Conservation (phyloP, 2,888 invertebrate genomes). For the Drosophila eohydei region DNA sequence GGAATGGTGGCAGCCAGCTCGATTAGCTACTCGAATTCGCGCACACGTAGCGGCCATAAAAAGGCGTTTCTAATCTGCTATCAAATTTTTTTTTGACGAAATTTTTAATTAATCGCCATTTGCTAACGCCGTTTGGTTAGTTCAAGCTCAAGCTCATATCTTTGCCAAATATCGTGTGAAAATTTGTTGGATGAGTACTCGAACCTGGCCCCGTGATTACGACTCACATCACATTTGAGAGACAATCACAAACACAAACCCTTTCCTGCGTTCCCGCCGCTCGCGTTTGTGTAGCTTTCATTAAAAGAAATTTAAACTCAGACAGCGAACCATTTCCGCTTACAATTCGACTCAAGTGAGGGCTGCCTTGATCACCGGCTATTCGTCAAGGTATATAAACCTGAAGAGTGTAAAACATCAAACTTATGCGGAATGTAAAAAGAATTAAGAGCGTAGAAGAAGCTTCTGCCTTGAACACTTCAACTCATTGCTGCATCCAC, state of each 20-base stretch:
- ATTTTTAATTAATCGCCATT: constrained; percentile 68
- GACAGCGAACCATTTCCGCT: constrained; percentile 61
- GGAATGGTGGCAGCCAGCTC: constrained; percentile 58
- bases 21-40: constrained; percentile 81
- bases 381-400: constrained; percentile 71
- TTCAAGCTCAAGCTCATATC: constrained; percentile 52
- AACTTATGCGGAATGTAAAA: constrained; percentile 37
- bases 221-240: constrained; percentile 21
- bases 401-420: constrained; percentile 18
- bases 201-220: constrained; percentile 17
- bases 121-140: constrained; percentile 24
- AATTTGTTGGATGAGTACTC: constrained; percentile 27
- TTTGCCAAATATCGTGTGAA: constrained; percentile 75
- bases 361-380: constrained; percentile 48
- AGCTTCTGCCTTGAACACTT: constrained; percentile 41
- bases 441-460: constrained; percentile 11
- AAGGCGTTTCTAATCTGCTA: constrained; percentile 70
- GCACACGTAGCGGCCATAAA: constrained; percentile 75
- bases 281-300: constrained; percentile 45
- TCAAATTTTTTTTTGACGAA: constrained; percentile 70
- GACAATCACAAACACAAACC: constrained; percentile 34
- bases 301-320: constrained; percentile 55
- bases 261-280: constrained; percentile 11
- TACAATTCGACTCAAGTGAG: constrained; percentile 46
- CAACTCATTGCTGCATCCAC: neutral